Evolutionary conservation across 2,888 invertebrate species (phyloP).

Genomic region (Drosophila recens): DNA sequence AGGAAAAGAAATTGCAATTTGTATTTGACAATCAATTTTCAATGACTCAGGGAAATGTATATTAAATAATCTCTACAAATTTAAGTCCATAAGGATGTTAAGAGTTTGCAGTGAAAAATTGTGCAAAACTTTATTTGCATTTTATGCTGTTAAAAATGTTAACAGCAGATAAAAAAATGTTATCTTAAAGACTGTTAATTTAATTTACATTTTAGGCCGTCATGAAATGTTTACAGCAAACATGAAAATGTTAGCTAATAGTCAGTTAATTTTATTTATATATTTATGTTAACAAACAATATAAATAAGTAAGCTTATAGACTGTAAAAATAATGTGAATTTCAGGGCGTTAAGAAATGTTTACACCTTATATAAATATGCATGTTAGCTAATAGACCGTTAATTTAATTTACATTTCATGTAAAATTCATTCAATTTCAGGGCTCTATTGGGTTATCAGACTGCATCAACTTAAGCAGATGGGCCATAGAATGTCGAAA

Average conservation of each 20-base stretch:
- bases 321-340: no score
- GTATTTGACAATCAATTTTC: slow-evolving; percentile 1
- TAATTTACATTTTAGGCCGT: no score
- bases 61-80: slow-evolving; percentile 12
- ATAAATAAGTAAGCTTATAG: not conserved
- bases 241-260: no score
- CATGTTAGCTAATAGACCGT: not conserved
- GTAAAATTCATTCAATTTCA: not conserved
- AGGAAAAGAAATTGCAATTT: not conserved
- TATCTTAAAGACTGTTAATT: no score
- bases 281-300: no score
- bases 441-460: not conserved
- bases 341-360: not conserved
- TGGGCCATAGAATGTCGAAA: slow-evolving; percentile 23
- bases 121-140: not conserved
- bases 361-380: not conserved
- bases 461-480: slow-evolving; percentile 4
- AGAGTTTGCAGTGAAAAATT: not conserved
- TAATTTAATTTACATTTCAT: not conserved
- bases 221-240: no score
- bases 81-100: slow-evolving; percentile 4
- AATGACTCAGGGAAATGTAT: not conserved
- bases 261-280: no score
- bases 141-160: not conserved
- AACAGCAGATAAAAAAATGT: no score